Conservation (phyloP, 2,797 vertebrate genomes). For the Falco cherrug region DNA sequence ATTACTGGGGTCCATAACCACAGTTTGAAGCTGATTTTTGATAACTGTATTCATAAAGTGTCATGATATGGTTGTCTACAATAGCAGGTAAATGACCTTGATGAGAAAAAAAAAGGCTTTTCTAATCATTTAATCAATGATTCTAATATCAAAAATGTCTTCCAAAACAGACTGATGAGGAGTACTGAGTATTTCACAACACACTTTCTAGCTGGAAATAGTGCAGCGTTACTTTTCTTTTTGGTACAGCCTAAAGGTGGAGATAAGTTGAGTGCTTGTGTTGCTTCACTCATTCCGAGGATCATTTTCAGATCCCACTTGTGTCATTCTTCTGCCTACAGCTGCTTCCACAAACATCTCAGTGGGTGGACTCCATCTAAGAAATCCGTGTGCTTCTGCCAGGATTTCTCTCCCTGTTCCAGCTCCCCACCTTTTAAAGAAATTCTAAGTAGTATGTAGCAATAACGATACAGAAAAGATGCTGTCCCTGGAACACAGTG, state of each 20-base stretch:
- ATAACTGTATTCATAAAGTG: not conserved
- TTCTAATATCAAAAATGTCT: not conserved
- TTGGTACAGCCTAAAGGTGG: not conserved
- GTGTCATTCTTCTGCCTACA: constrained; percentile 6
- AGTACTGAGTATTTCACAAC: not conserved
- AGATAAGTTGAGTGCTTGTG: not conserved
- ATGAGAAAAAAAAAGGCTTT: not conserved
- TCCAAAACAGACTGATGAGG: not conserved
- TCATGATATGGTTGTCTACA: not conserved
- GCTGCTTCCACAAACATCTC: not conserved
- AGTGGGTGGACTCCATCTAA: constrained; percentile 7
- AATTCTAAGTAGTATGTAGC: not conserved
- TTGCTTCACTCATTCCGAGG: not conserved
- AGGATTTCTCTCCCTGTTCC: not conserved
- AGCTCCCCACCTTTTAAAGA: not conserved
- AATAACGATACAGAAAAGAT: not conserved
- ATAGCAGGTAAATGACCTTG: not conserved
- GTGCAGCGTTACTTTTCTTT: not conserved
- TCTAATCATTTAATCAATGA: not conserved
- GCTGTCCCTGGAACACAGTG: not conserved
- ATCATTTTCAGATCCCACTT: constrained; percentile 1
- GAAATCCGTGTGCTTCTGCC: constrained; percentile 10
- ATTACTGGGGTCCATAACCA: not conserved
- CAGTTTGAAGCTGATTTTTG: not conserved
- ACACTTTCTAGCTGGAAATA: not conserved